Evolutionary conservation across 2,888 invertebrate species (phyloP).

Genomic region (Acrobeloides nanus): DNA sequence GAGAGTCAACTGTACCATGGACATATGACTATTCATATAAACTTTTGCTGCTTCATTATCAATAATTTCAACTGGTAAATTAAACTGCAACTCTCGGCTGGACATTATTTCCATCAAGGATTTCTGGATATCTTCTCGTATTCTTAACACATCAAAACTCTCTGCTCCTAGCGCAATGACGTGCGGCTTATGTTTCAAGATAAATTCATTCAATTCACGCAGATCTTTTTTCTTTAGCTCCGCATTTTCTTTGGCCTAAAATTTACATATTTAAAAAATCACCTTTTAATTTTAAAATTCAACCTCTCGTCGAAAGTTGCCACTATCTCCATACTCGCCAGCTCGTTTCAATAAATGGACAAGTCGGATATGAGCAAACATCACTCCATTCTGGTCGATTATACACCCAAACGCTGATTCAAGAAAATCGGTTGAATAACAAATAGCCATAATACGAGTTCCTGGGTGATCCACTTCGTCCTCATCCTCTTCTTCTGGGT

Average conservation of each 20-base stretch:
- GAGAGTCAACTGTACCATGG: constrained; percentile 25
- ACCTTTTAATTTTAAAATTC: too few relatives aligned
- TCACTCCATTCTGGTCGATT: constrained; percentile 79
- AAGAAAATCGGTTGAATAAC: constrained; percentile 60
- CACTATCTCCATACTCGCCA: constrained; percentile 5
- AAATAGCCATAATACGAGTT: constrained; percentile 75
- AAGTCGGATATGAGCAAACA: constrained; percentile 79
- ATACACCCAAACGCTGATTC: constrained; percentile 64
- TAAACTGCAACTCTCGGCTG: constrained; percentile 74
- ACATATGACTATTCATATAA: constrained; percentile 74
- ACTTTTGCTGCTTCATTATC: constrained; percentile 72
- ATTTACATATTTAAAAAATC: too few relatives aligned
- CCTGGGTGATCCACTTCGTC: constrained; percentile 63
- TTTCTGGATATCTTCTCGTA: constrained; percentile 59
- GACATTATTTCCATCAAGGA: constrained; percentile 32
- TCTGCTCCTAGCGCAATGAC: constrained; percentile 84
- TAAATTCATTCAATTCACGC: constrained; percentile 63
- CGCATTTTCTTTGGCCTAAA: background rate
- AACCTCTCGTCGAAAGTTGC: too few relatives aligned
- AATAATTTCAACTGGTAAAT: constrained; percentile 61
- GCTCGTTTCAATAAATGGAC: constrained; percentile 69
- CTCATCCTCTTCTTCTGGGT: too few relatives aligned
- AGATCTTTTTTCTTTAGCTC: constrained; percentile 33
- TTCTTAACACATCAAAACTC: constrained; percentile 55
- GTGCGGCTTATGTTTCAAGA: constrained; percentile 78